phyloP scores from a whole-genome alignment of 2,113 vertebrate genomes.

The Macquaria australasica region DNA sequence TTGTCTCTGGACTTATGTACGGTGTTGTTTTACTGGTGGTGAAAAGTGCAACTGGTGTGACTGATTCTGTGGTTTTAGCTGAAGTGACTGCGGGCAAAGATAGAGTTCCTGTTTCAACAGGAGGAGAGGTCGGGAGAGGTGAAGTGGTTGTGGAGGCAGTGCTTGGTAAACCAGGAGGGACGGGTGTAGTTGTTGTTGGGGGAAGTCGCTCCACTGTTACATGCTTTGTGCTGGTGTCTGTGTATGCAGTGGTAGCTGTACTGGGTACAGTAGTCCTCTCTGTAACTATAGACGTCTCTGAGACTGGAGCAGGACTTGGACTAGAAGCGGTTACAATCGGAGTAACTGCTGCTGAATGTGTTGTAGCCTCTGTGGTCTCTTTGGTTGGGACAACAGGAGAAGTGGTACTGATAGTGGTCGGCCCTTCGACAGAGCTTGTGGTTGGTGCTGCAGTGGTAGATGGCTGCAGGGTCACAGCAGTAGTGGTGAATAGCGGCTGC shows the following conservation, averaged over 20 bases:
- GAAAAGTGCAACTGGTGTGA: conserved; percentile 47
- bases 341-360: conserved; percentile 39
- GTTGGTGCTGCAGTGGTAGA: conserved; percentile 21
- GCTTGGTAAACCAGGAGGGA: conserved; percentile 48
- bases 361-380: conserved; percentile 56
- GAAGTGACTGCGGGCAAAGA: conserved; percentile 45
- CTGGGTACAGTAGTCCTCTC: conserved; percentile 54
- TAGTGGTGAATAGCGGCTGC: conserved; percentile 28
- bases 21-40: conserved; percentile 67
- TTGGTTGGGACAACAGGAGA: conserved; percentile 30
- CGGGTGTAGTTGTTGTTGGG: conserved; percentile 32
- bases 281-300: conserved; percentile 45
- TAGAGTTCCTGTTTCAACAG: conserved; percentile 42
- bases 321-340: conserved; percentile 45
- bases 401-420: conserved; percentile 45
- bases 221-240: conserved; percentile 49
- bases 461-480: background rate
- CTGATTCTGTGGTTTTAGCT: conserved; percentile 52
- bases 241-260: conserved; percentile 15
- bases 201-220: conserved; percentile 46
- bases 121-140: conserved; percentile 4
- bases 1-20: conserved; percentile 40
- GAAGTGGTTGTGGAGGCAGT: conserved; percentile 54
- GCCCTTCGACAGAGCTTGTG: conserved; percentile 23
- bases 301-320: conserved; percentile 30